phyloP scores from a whole-genome alignment of 2,888 invertebrate species.

The Periphyllus acericola region DNA sequence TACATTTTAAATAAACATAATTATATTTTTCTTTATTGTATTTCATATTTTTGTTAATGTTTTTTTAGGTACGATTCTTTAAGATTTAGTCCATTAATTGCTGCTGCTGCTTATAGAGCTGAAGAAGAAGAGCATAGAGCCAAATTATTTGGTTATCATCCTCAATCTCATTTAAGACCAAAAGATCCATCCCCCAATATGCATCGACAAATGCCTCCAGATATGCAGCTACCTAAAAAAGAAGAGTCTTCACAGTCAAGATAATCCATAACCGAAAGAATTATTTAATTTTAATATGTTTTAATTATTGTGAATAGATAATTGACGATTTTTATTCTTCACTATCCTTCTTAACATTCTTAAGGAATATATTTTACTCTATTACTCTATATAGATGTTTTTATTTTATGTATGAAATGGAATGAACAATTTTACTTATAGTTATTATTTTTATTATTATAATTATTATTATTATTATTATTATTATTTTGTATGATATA shows the following conservation, averaged over 20 bases:
- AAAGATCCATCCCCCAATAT: slow-evolving; percentile 70
- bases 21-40: not conserved
- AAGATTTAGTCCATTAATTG: slow-evolving; percentile 82
- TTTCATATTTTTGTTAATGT: not conserved
- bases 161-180: slow-evolving; percentile 70
- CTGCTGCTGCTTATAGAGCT: slow-evolving; percentile 77
- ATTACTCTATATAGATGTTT: slow-evolving; percentile 17
- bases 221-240: slow-evolving; percentile 71
- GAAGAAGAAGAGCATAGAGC: slow-evolving; percentile 79
- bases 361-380: slow-evolving; percentile 2
- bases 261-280: slow-evolving; percentile 66
- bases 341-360: slow-evolving; percentile 9
- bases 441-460: slow-evolving; percentile 17
- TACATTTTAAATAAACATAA: not conserved
- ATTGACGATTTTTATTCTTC: slow-evolving; percentile 11
- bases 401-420: slow-evolving; percentile 20
- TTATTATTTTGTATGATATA: slow-evolving; percentile 15
- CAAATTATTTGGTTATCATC: slow-evolving; percentile 79
- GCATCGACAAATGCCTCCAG: slow-evolving; percentile 68
- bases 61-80: slow-evolving; percentile 73
- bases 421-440: slow-evolving; percentile 45
- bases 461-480: slow-evolving; percentile 23
- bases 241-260: slow-evolving; percentile 72
- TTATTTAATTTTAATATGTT: too few species aligned
- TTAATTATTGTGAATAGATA: not conserved